Evolutionary conservation across 37 sponge, comb jelly and placozoan species (phyloP), one percentile per base, ranked within the genome.

Genomic region (Oscarella lobularis): DNA sequence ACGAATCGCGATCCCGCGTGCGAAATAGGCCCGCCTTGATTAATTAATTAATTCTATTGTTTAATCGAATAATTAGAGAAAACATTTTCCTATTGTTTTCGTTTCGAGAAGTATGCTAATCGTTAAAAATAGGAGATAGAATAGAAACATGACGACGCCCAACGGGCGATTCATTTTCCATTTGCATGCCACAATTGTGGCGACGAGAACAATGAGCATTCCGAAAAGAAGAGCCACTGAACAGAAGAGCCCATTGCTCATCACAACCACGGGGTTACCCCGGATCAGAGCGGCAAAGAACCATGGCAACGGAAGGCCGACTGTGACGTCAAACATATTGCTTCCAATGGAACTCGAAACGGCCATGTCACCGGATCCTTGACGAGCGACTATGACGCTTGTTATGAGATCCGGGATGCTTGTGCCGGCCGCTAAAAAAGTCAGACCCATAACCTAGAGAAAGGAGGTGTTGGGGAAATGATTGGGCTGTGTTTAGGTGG

Each of bases 301-400:
- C 74, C 74, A 73, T 2, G 74, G 74, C 31, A 73, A 38, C 3
- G 74, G 74, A 35, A 73, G 38, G 40, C 74, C 81, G 20, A 80
- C 75, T 29, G 66, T 60, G 27, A 80, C 72, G 29, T 80, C 81
- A 68, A 80, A 80, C 20, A 80, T 32, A 68, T 80, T 80, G 33
- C 81, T 80, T 2, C 81, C 81, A 30, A 80, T 60, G 1, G 81
- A 80, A 34, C 75, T 80, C 2, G 81, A 80, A 67, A 80, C 81
- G 37, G 81, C 81, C 81, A 80, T 80, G 67, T 80, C 81, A 5
- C 81, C 81, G 9, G 40, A 69, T 32, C 81, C 81, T 78, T 80
- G 67, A 20, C 81, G 39, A 33, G 81, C 81, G 75, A 80, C 81
- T 33, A 80, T 80, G 2, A 80, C 75, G 31, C 81, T 80, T 39